phyloP scores from a whole-genome alignment of 2,113 vertebrate genomes.

The Danionella cerebrum region DNA sequence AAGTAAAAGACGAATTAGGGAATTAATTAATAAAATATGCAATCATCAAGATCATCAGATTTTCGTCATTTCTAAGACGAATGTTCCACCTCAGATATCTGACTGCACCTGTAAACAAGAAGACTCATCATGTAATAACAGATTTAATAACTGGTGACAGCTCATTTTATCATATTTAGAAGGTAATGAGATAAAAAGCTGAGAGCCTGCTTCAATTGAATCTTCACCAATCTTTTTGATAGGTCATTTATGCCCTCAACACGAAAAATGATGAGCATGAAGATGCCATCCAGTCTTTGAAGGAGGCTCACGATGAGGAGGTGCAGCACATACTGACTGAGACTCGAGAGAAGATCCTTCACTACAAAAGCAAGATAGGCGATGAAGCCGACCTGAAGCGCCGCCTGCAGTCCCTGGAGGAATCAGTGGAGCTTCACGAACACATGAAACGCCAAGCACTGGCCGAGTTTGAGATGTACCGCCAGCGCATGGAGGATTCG shows the following conservation, averaged over 20 bases:
- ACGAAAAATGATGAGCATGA: conserved; percentile 97
- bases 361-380: conserved; percentile 85
- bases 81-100: neutral
- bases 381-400: conserved; percentile 86
- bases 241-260: conserved; percentile 98
- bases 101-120: neutral
- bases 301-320: conserved; percentile 92
- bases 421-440: conserved; percentile 86
- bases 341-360: conserved; percentile 90
- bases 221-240: neutral
- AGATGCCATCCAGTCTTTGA: conserved; percentile 86
- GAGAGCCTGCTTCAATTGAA: neutral
- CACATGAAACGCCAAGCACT: conserved; percentile 92
- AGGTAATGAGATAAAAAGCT: neutral
- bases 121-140: neutral
- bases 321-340: conserved; percentile 91
- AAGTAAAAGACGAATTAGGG: no score
- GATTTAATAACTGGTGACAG: neutral
- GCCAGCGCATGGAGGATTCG: conserved; percentile 87
- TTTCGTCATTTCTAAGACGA: no score
- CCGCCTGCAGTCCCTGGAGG: conserved; percentile 84
- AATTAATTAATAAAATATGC: no score
- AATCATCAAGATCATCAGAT: no score
- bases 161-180: neutral
- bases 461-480: conserved; percentile 91